These are phyloP conservation scores for Acanthisitta chloris DNA, from an alignment of 2,113 vertebrate genomes.

Conservation along the genomic window DNA sequence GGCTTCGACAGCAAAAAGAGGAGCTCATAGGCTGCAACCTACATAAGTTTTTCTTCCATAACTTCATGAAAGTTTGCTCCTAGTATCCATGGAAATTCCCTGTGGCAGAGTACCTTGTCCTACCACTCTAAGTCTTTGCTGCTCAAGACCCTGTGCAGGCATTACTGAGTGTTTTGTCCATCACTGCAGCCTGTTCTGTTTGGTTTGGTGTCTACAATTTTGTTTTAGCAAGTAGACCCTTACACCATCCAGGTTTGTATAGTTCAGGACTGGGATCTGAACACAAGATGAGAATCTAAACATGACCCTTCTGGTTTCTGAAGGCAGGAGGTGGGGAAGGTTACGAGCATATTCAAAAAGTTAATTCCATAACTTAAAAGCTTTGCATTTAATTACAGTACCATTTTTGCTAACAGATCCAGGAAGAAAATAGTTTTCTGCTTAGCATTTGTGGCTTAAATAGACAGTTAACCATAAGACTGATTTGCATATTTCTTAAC, in stretches of 20 bases:
- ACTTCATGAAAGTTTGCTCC: neutral
- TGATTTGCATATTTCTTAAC: neutral
- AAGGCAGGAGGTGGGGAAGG: neutral
- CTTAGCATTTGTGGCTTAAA: neutral
- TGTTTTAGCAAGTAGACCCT: neutral
- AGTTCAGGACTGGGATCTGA: neutral
- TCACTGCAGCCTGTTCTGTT: neutral
- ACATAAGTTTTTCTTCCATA: neutral
- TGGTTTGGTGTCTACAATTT: neutral
- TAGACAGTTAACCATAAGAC: neutral
- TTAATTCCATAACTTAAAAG: neutral
- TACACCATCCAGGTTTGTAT: neutral
- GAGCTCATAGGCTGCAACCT: neutral
- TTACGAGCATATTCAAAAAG: neutral
- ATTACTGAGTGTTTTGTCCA: neutral
- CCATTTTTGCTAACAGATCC: neutral
- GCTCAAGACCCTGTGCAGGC: neutral
- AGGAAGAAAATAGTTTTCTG: neutral
- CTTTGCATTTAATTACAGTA: neutral
- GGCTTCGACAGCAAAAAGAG: neutral
- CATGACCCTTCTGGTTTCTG: neutral
- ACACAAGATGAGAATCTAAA: neutral
- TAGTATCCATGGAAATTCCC: neutral
- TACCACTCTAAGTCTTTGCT: neutral
- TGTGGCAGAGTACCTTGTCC: neutral